Evolutionary conservation across 2,113 vertebrate species (phyloP).

Genomic region (Brachionichthys hirsutus): DNA sequence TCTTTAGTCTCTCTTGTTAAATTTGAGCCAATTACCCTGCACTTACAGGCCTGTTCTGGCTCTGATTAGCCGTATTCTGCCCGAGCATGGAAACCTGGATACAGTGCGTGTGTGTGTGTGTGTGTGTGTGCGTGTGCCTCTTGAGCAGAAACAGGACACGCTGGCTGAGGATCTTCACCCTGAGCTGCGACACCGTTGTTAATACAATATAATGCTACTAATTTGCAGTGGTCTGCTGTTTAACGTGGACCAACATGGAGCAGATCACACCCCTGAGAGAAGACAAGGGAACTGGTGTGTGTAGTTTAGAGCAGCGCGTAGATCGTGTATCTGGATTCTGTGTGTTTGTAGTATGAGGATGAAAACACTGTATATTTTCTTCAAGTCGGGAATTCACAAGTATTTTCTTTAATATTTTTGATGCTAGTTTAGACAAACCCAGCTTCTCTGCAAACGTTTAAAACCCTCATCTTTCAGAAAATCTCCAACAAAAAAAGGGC

Average conservation of each 20-base stretch:
- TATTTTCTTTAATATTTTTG: too few relatives aligned
- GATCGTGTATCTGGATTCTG: not conserved
- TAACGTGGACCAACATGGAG: conserved; percentile 6
- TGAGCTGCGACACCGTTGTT: conserved; percentile 5
- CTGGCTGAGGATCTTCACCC: conserved; percentile 20
- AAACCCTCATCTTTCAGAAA: too few relatives aligned
- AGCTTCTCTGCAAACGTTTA: too few relatives aligned
- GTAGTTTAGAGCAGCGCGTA: too few relatives aligned
- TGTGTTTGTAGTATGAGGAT: not conserved
- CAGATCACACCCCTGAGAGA: conserved; percentile 1
- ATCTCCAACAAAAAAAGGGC: too few relatives aligned
- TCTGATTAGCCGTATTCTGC: conserved; percentile 26
- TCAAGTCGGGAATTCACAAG: too few relatives aligned
- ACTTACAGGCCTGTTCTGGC: conserved; percentile 18
- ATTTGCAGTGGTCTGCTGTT: conserved; percentile 20
- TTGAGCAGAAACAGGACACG: conserved; percentile 34
- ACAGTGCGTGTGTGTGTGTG: not conserved
- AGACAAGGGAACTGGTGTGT: not conserved
- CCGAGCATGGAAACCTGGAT: conserved; percentile 17
- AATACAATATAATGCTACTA: conserved; percentile 36
- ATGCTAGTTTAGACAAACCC: not conserved
- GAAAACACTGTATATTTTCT: too few relatives aligned
- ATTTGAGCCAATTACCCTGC: conserved; percentile 25
- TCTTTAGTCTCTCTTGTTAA: conserved; percentile 25
- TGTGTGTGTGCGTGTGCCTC: conserved; percentile 6